These are phyloP conservation scores for Congeria kusceri DNA, from an alignment of 2,888 invertebrate genomes.

Conservation along the genomic window DNA sequence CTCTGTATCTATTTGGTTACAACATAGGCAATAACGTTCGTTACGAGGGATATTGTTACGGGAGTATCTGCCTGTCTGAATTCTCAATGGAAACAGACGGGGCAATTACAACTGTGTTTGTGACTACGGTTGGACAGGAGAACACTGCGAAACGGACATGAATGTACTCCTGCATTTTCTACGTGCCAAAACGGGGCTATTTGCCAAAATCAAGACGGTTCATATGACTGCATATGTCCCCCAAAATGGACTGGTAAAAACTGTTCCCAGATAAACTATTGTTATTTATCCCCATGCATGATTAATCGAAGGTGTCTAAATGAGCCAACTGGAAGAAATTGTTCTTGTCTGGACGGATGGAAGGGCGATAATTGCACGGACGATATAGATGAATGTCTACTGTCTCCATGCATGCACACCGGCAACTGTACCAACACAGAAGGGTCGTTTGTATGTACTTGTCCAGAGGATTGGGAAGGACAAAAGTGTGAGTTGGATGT, in stretches of 20 bases:
- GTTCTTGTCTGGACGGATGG: neutral
- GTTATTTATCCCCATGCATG: neutral
- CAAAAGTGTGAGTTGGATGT: neutral
- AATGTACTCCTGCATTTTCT: too few species aligned
- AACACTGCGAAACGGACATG: neutral
- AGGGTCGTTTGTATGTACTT: neutral
- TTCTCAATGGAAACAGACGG: too few species aligned
- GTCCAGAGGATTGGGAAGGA: slow-evolving; percentile 9
- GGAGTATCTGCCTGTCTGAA: too few species aligned
- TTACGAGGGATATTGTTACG: too few species aligned
- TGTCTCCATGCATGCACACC: neutral
- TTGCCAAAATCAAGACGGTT: neutral
- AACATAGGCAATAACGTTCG: too few species aligned
- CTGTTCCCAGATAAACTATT: neutral
- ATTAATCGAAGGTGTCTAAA: neutral
- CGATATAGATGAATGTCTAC: neutral
- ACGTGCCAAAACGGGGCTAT: neutral
- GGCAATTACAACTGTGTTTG: too few species aligned
- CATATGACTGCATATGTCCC: neutral
- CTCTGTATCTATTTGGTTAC: too few species aligned
- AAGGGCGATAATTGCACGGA: neutral
- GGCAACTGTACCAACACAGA: slow-evolving; percentile 3
- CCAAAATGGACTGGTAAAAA: neutral
- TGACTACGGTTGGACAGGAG: too few species aligned
- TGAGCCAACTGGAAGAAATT: neutral